phyloP scores from a whole-genome alignment of 2,113 vertebrate species.

The Hyla sarda region DNA sequence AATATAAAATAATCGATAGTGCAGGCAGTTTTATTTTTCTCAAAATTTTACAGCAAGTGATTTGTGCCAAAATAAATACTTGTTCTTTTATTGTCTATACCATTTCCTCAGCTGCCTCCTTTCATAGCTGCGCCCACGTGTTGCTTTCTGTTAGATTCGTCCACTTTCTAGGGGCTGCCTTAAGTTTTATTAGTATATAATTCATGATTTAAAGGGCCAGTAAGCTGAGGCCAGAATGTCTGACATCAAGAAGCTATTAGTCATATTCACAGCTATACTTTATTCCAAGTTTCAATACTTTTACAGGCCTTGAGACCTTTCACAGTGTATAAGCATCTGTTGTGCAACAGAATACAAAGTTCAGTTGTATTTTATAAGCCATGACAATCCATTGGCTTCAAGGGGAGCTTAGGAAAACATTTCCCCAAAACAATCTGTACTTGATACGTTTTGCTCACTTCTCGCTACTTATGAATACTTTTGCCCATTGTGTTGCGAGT shows the following conservation, averaged over 20 bases:
- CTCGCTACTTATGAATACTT: background rate
- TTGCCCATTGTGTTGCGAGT: background rate
- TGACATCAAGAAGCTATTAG: conserved; percentile 6
- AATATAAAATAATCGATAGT: conserved; percentile 14
- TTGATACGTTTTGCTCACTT: background rate
- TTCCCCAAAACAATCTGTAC: background rate
- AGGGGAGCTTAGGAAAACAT: background rate
- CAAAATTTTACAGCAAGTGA: background rate
- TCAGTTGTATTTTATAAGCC: background rate
- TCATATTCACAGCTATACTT: background rate
- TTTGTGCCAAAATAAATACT: conserved; percentile 22
- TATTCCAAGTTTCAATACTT: background rate
- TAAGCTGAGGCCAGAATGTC: background rate
- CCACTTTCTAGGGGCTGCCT: background rate
- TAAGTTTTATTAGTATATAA: background rate
- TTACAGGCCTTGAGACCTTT: background rate
- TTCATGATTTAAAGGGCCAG: conserved; percentile 15
- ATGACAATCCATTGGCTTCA: background rate
- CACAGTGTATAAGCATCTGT: background rate
- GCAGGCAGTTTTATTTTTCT: conserved; percentile 17
- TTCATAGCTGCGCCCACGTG: conserved; percentile 6
- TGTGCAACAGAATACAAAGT: conserved; percentile 4
- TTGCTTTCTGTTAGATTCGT: background rate
- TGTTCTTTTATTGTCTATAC: conserved; percentile 14
- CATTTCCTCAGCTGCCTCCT: background rate